Percentiles rank a stretch among this genome's conserved stretches.
Conservation (phyloP, 2,797 vertebrate species). For the Neostethus bicornis region DNA sequence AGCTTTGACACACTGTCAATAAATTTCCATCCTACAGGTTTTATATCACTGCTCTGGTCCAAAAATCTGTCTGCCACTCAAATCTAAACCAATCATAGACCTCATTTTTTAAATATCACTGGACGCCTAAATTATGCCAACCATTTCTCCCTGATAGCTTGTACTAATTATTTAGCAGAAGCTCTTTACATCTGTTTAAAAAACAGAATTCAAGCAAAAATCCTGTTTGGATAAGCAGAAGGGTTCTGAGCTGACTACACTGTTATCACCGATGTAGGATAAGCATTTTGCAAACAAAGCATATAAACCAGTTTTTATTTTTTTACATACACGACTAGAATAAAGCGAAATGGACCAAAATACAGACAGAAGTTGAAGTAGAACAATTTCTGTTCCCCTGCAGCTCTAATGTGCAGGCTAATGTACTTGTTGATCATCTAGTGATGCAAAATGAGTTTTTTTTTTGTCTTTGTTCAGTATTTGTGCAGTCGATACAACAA, state of each 20-base stretch:
- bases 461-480: background rate
- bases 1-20: background rate
- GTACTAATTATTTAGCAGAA: background rate
- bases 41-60: conserved; percentile 1
- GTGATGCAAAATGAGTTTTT: background rate
- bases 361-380: background rate
- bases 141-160: background rate
- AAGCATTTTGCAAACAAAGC: background rate
- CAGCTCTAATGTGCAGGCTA: background rate
- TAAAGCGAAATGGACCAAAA: background rate
- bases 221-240: background rate
- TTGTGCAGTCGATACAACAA: background rate
- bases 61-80: background rate
- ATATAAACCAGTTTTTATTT: background rate
- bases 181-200: background rate
- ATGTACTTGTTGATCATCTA: background rate
- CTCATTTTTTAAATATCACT: conserved; percentile 4
- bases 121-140: background rate
- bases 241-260: background rate
- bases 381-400: background rate
- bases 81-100: conserved; percentile 3
- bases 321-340: background rate
- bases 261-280: background rate
- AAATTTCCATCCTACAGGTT: conserved; percentile 1
- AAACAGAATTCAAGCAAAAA: background rate